Conservation (phyloP, 2,113 vertebrate species). For the Hemibagrus wyckioides region DNA sequence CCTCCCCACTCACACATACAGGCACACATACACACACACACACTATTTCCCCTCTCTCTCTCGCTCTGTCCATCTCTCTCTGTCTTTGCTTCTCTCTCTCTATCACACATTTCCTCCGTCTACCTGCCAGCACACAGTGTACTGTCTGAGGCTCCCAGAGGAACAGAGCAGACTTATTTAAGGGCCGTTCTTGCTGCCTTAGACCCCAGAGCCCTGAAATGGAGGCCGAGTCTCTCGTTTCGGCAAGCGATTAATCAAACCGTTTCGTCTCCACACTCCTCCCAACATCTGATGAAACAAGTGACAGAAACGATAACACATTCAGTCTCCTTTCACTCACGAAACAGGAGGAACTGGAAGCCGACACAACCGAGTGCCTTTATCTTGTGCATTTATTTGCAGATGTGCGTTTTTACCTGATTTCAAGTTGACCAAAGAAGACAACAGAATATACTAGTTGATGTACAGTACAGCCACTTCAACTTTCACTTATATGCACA, state of each 20-base stretch:
- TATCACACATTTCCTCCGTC: conserved; percentile 9
- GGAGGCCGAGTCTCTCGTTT: conserved; percentile 43
- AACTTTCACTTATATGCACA: conserved; percentile 28
- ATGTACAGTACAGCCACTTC: conserved; percentile 30
- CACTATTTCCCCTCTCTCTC: no score
- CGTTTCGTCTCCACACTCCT: conserved; percentile 10
- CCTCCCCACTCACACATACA: neutral
- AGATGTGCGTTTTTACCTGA: conserved; percentile 33
- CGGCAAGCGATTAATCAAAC: conserved; percentile 48
- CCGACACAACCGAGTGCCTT: neutral
- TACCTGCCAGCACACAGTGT: conserved; percentile 33
- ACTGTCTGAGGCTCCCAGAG: conserved; percentile 46
- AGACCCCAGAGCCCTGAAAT: conserved; percentile 41
- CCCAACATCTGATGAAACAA: conserved; percentile 40
- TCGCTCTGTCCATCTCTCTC: no score
- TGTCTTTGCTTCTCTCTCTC: no score
- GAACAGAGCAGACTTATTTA: conserved; percentile 49
- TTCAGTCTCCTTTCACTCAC: neutral
- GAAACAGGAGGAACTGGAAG: neutral
- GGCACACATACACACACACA: neutral
- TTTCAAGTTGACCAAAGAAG: conserved; percentile 32
- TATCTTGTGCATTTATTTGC: conserved; percentile 48
- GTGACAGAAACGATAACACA: conserved; percentile 24
- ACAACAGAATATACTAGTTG: conserved; percentile 38
- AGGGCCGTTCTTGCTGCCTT: conserved; percentile 38